A percentile compares a stretch with the other conserved stretches of the same genome.
phyloP scores from a whole-genome alignment of 2,797 vertebrate species.

The Onychomys torridus region DNA sequence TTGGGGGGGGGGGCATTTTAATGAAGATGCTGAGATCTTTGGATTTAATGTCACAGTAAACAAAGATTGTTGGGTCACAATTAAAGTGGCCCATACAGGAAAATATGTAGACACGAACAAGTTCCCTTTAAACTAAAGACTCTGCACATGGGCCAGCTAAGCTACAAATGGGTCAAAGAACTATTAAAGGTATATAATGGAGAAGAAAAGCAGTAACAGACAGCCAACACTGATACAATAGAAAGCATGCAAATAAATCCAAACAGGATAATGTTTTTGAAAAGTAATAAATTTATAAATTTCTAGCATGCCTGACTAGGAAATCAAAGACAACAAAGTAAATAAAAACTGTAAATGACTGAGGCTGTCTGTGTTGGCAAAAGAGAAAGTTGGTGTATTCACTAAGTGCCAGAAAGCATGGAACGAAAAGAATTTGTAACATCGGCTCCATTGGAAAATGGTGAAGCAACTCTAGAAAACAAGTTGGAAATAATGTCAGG shows the following conservation, averaged over 20 bases:
- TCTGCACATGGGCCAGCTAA: not conserved
- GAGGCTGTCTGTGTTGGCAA: not conserved
- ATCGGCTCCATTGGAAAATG: not conserved
- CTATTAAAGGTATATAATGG: not conserved
- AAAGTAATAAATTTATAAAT: not conserved
- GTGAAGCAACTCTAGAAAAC: not conserved
- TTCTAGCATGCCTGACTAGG: not conserved
- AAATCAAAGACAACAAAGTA: slow-evolving; percentile 31
- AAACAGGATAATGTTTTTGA: not conserved
- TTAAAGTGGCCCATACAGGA: not conserved
- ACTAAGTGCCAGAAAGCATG: not conserved
- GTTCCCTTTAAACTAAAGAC: slow-evolving; percentile 30
- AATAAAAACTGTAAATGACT: not conserved
- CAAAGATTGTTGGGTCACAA: not conserved
- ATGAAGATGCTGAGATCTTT: slow-evolving; percentile 35
- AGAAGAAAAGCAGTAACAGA: not conserved
- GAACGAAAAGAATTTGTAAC: not conserved
- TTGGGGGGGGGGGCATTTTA: not conserved
- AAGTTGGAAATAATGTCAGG: slow-evolving; percentile 9
- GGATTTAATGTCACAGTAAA: not conserved
- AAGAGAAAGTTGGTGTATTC: not conserved
- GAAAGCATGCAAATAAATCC: not conserved
- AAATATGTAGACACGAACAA: not conserved
- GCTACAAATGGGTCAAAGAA: not conserved
- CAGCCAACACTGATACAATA: not conserved